phyloP scores from a whole-genome alignment of 30 jellyfish, hydroid and myxozoan genomes.

The Cassiopea xamachana region DNA sequence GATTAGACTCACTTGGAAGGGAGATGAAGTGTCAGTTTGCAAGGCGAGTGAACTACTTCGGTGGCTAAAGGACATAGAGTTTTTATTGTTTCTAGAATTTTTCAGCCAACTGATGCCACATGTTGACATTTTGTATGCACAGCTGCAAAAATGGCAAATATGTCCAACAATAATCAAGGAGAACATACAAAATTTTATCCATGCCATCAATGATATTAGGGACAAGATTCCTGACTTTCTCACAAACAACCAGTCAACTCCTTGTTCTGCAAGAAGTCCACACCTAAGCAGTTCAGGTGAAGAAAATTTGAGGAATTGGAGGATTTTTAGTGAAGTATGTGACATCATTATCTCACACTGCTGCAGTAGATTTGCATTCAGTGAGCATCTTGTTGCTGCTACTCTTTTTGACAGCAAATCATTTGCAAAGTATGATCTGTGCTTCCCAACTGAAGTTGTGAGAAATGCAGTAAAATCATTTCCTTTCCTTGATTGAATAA shows the following conservation, averaged over 20 bases:
- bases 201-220: conserved; percentile 32
- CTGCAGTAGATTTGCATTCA: conserved; percentile 16
- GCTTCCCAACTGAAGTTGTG: conserved; percentile 28
- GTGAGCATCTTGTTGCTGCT: conserved; percentile 32
- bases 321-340: background rate
- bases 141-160: conserved; percentile 61
- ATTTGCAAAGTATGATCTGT: background rate
- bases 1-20: conserved; percentile 4
- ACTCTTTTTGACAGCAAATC: background rate
- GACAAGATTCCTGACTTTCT: conserved; percentile 2
- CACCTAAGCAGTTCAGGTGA: conserved; percentile 7
- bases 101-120: conserved; percentile 44
- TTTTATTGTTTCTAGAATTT: conserved; percentile 16
- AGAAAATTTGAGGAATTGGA: background rate
- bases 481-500: conserved; percentile 17
- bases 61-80: conserved; percentile 51
- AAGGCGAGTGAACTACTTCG: conserved; percentile 54
- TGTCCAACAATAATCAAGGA: conserved; percentile 38
- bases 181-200: conserved; percentile 10
- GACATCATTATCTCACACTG: background rate
- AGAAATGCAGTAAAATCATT: conserved; percentile 32
- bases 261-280: conserved; percentile 19
- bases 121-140: conserved; percentile 25
- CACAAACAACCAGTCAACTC: background rate
- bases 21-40: conserved; percentile 19